Base-by-base conservation (phyloP, 2,888 invertebrate genomes). In the Ornithoptera alexandrae region DNA sequence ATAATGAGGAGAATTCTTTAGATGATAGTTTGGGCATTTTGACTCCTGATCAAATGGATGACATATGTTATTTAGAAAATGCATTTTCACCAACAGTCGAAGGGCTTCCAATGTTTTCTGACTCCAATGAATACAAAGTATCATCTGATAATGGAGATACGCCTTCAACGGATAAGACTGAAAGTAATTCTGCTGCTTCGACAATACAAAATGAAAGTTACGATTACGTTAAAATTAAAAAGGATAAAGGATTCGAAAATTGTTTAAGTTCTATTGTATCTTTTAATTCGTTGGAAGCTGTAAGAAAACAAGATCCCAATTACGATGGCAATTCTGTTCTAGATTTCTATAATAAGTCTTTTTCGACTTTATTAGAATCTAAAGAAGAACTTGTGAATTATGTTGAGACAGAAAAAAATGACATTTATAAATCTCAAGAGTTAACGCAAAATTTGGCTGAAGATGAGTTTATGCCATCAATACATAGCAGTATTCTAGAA, bases 41-140 rank as follows among this genome's bases (percentile, higher is more conserved):
- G 73, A 97, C 97, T 15, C 97, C 97, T 0, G 97, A 97, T 88
- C 97, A 97, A 87, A 97, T 97, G 97, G 96, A 96, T 79, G 95
- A 94, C 78, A 94, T 94, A 74, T 94, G 94, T 75, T 93, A 94
- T 75, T 88, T 94, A 76, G 94, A 94, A 79, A 94, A 94, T 79
- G 92, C 94, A 74, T 93, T 95, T 86, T 95, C 95, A 68, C 94
- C 95, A 64, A 95, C 95, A 73, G 94, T 94, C 74, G 95, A 95
- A 81, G 94, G 94, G 77, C 87, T 95, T 78, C 92, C 92, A 73
- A 89, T 86, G 77, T 91, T 92, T 78, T 89, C 88, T 86, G 88
- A 87, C 83, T 86, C 75, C 73, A 87, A 84, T 78, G 89, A 88
- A 73, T 85, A 83, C 78, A 92, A 92, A 83, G 82, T 81, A 74